phyloP scores from a whole-genome alignment of 2,888 invertebrate genomes.

The Polydrusus tereticollis region DNA sequence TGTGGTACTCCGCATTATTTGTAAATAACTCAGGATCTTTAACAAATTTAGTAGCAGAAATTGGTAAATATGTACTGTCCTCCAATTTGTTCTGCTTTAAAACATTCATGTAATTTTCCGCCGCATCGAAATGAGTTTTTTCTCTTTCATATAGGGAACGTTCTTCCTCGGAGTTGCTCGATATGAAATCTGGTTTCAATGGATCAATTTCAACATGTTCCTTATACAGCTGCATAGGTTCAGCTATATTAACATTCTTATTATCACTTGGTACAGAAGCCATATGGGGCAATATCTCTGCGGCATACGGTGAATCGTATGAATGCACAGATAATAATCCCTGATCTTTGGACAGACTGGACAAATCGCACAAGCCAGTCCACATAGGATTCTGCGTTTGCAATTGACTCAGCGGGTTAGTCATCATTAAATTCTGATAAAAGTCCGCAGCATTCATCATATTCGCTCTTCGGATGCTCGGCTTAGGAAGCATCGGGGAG shows the following conservation, averaged over 20 bases:
- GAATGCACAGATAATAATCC: neutral
- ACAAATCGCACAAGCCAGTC: conserved; percentile 25
- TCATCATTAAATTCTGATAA: conserved; percentile 21
- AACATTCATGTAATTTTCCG: conserved; percentile 32
- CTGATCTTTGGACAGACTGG: neutral
- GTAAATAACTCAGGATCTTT: conserved; percentile 57
- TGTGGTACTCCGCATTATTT: conserved; percentile 57
- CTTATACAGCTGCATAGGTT: neutral
- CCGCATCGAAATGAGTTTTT: conserved; percentile 27
- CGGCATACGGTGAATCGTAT: neutral
- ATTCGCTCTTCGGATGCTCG: conserved; percentile 67
- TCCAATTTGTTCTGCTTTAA: conserved; percentile 13
- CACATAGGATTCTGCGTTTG: conserved; percentile 25
- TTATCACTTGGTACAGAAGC: neutral
- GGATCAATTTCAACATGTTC: neutral
- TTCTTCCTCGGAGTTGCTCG: conserved; percentile 33
- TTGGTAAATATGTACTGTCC: conserved; percentile 52
- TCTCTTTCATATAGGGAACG: conserved; percentile 36
- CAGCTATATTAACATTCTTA: neutral
- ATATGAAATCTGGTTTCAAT: conserved; percentile 15
- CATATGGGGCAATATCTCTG: neutral
- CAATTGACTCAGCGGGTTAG: conserved; percentile 9
- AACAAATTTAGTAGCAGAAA: conserved; percentile 55
- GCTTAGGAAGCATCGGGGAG: conserved; percentile 71
- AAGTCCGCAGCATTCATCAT: conserved; percentile 49